A percentile compares a stretch with the other conserved stretches of the same genome.
phyloP scores from a whole-genome alignment of 92 coral and sea anemone species.

The Heteractis magnifica region DNA sequence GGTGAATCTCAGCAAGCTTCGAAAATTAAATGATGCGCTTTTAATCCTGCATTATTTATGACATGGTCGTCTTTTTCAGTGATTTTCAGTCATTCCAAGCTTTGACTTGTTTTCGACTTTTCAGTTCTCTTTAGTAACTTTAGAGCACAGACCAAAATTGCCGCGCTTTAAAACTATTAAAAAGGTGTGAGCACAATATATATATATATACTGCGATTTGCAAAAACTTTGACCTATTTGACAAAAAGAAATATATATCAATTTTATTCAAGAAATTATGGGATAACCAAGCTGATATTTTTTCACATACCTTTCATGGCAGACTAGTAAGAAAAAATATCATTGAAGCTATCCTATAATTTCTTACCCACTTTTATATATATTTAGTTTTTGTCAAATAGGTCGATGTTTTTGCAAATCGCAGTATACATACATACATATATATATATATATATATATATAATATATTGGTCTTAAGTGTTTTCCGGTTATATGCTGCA shows the following conservation, averaged over 20 bases:
- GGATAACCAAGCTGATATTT: too few species aligned
- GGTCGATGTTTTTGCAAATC: too few species aligned
- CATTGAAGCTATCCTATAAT: too few species aligned
- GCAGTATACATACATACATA: too few species aligned
- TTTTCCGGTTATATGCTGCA: neutral
- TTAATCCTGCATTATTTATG: slow-evolving; percentile 15
- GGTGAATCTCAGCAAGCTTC: slow-evolving; percentile 18
- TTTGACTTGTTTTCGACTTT: neutral
- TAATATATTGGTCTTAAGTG: neutral
- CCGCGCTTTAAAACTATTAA: neutral
- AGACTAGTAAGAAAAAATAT: too few species aligned
- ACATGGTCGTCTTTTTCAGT: neutral
- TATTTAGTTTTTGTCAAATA: too few species aligned
- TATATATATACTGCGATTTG: too few species aligned
- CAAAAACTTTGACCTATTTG: too few species aligned
- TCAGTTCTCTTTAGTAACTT: slow-evolving; percentile 14
- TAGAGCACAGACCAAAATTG: slow-evolving; percentile 6
- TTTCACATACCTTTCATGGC: too few species aligned
- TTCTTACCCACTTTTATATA: too few species aligned
- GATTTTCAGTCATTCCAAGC: neutral
- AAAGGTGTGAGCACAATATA: neutral
- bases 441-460: neutral
- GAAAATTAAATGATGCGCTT: neutral
- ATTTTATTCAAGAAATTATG: too few species aligned
- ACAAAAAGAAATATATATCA: too few species aligned